Conservation (phyloP, 2,113 vertebrate genomes). For the Phycodurus eques region DNA sequence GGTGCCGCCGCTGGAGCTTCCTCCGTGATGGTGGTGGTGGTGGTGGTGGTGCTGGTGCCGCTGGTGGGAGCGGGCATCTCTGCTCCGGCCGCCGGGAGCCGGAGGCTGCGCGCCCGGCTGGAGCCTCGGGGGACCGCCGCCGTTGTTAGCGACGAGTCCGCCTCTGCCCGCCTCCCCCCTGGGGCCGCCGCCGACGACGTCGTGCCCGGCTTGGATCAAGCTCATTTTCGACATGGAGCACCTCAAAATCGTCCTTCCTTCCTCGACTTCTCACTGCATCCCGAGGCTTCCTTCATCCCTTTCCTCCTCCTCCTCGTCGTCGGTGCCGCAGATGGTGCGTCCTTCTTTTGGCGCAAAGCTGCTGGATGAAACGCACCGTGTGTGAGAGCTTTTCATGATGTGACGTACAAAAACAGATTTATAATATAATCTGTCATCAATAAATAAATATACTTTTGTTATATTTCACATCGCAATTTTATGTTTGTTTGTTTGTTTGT, state of each 20-base stretch:
- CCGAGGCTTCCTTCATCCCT: conserved; percentile 3
- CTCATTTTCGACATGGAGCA: conserved; percentile 52
- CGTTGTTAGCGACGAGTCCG: conserved; percentile 28
- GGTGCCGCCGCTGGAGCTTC: conserved; percentile 46
- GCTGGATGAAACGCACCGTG: conserved; percentile 15
- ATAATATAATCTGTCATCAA: too few relatives aligned
- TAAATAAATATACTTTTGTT: too few relatives aligned
- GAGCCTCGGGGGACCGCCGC: conserved; percentile 55
- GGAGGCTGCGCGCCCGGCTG: conserved; percentile 64
- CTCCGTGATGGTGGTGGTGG: neutral
- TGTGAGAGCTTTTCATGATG: conserved; percentile 12
- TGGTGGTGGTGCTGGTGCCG: conserved; percentile 52
- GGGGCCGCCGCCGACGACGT: conserved; percentile 31
- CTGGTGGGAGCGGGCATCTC: conserved; percentile 14
- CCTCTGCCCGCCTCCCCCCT: conserved; percentile 52
- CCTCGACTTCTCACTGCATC: conserved; percentile 45
- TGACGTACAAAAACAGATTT: neutral
- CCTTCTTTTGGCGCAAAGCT: conserved; percentile 46
- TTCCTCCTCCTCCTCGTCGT: conserved; percentile 5
- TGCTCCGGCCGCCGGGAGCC: conserved; percentile 27
- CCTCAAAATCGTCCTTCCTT: conserved; percentile 4
- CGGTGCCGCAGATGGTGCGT: conserved; percentile 49
- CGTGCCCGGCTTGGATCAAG: conserved; percentile 53
- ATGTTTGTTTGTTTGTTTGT: too few relatives aligned
- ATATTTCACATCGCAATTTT: too few relatives aligned